phyloP scores from a whole-genome alignment of 2,113 vertebrate genomes.

The Paralichthys olivaceus region DNA sequence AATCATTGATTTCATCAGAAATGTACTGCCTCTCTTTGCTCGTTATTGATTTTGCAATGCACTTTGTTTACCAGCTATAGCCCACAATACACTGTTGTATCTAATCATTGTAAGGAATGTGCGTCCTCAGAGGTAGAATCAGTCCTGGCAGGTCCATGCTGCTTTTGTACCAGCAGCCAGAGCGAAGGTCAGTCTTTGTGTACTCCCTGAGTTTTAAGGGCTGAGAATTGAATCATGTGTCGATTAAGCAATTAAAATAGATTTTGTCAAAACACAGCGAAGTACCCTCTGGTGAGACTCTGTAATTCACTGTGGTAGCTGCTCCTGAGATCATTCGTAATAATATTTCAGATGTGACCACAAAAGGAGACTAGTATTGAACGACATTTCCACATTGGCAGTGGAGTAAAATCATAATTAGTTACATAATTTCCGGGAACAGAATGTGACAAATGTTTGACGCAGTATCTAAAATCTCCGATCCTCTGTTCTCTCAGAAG shows the following conservation, averaged over 20 bases:
- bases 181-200: slow-evolving; percentile 73
- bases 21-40: slow-evolving; percentile 46
- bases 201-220: slow-evolving; percentile 55
- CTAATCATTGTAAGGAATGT: slow-evolving; percentile 60
- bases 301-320: slow-evolving; percentile 37
- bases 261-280: slow-evolving; percentile 69
- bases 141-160: slow-evolving; percentile 53
- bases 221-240: slow-evolving; percentile 66
- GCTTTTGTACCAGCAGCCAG: slow-evolving; percentile 58
- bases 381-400: slow-evolving; percentile 42
- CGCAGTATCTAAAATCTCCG: background rate
- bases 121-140: slow-evolving; percentile 52
- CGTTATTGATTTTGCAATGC: slow-evolving; percentile 67
- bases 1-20: slow-evolving; percentile 55
- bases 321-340: slow-evolving; percentile 60
- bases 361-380: slow-evolving; percentile 50
- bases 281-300: slow-evolving; percentile 28
- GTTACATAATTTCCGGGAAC: slow-evolving; percentile 18
- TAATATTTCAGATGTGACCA: slow-evolving; percentile 69
- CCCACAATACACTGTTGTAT: slow-evolving; percentile 47
- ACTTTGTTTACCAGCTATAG: slow-evolving; percentile 54
- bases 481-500: slow-evolving; percentile 8
- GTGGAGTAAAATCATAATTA: slow-evolving; percentile 59
- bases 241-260: slow-evolving; percentile 75
- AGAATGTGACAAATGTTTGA: slow-evolving; percentile 11